Conservation (phyloP, 1,140 invertebrate species). For the Diorhabda sublineata region DNA sequence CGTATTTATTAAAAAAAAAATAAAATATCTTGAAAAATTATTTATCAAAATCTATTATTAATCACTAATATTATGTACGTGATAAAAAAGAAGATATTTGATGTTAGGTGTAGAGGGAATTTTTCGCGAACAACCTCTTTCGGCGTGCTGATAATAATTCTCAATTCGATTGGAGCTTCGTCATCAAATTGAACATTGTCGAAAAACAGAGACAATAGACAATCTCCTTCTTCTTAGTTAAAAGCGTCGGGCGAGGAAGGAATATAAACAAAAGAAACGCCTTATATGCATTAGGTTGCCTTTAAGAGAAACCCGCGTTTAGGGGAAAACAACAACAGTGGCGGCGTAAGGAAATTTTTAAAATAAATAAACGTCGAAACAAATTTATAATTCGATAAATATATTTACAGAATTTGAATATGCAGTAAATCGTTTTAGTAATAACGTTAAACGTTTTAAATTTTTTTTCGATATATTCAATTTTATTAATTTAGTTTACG, state of each 20-base stretch:
- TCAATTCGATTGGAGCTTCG: slow-evolving; percentile 3
- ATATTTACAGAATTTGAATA: no score
- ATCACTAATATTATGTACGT: no score
- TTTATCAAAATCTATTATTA: no score
- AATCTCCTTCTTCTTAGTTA: slow-evolving; percentile 16
- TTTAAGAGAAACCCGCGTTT: slow-evolving; percentile 31
- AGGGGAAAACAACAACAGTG: not conserved
- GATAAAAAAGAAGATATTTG: no score
- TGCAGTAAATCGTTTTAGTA: no score
- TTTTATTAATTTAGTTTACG: no score
- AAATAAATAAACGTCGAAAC: no score
- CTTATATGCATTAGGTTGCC: slow-evolving; percentile 41
- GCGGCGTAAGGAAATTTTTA: not conserved
- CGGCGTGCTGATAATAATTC: not conserved
- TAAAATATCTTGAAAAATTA: no score
- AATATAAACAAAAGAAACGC: slow-evolving; percentile 38
- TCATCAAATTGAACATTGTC: slow-evolving; percentile 11
- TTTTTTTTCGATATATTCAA: no score
- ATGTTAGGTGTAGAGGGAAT: not conserved
- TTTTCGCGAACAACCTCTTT: not conserved
- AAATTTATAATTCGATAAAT: no score
- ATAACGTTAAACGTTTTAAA: no score
- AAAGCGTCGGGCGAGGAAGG: slow-evolving; percentile 13
- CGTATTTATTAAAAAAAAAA: no score
- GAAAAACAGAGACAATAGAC: slow-evolving; percentile 14